Evolutionary conservation across 1,140 invertebrate genomes (phyloP).

Genomic region (Campoletis sonorensis): DNA sequence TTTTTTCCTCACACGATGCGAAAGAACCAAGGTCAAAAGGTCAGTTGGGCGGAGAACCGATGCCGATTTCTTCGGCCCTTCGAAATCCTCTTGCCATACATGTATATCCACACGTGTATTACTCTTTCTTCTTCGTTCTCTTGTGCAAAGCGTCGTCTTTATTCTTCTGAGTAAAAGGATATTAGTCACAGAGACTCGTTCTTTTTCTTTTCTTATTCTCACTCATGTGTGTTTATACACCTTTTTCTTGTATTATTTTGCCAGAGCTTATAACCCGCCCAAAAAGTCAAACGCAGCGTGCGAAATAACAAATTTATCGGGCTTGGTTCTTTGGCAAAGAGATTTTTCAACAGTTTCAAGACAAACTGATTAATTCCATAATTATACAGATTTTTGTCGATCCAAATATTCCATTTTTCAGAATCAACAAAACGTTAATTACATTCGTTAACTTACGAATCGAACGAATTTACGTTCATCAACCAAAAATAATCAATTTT

Average conservation of each 20-base stretch:
- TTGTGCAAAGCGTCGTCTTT: slow-evolving; percentile 2
- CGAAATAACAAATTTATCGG: neutral
- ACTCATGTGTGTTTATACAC: slow-evolving; percentile 18
- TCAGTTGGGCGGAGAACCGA: slow-evolving; percentile 58
- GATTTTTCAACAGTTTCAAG: no score
- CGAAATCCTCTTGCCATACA: slow-evolving; percentile 5
- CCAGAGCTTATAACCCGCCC: neutral
- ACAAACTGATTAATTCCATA: no score
- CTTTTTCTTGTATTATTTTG: slow-evolving; percentile 16
- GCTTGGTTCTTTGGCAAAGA: neutral
- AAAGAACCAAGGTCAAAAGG: slow-evolving; percentile 52
- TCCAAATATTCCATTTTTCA: no score
- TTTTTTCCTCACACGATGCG: slow-evolving; percentile 40
- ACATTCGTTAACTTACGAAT: no score
- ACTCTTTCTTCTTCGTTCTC: neutral
- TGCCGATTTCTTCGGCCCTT: slow-evolving; percentile 45
- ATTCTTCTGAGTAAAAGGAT: slow-evolving; percentile 32
- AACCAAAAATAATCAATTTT: no score
- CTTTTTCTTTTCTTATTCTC: neutral
- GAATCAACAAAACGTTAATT: no score
- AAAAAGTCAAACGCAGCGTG: slow-evolving; percentile 23
- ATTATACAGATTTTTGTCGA: no score
- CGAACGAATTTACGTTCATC: no score
- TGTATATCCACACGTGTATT: neutral
- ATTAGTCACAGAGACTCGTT: slow-evolving; percentile 24